Base-by-base conservation (phyloP, 2,888 invertebrate genomes). In the Lottia scabra region DNA sequence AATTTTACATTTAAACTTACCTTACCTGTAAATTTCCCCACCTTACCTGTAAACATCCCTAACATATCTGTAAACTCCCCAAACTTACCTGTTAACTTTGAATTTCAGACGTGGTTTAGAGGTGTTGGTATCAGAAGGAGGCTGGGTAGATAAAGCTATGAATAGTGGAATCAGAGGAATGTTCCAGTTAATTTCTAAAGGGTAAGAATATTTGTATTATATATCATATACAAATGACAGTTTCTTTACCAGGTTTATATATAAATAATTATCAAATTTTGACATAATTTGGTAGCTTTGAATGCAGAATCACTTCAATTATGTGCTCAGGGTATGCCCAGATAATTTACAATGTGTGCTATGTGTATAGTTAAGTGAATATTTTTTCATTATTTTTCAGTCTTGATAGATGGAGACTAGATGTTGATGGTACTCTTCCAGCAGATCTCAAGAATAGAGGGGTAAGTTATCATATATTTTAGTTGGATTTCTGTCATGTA, bases 111-210 rank as follows among this genome's bases (percentile, higher is more conserved):
- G 87, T 69, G 88, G 87, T 5, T 67, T 89, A 45, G 83, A 87
- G 46, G 85, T 87, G 76, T 78, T 90, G 63, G 78, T 90, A 67
- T 82, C 83, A 26, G 82, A 82, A 15, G 85, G 83, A 63, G 89
- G 89, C 30, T 90, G 90, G 89, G 87, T 89, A 5, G 89, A 90
- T 77, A 85, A 81, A 72, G 85, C 86, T 30, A 89, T 87, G 84
- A 85, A 86, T 0, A 79, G 87, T 43, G 90, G 90, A 5, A 75
- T 87, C 30, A 75, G 80, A 56, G 89, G 89, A n/a, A 88, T 89
- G 84, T 87, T 89, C 69, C 82, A 88, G 70, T 56, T 56, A 48
- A 90, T 91, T 67, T 76, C 74, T n/a, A 83, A 86, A 82, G 90
- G 90, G 89, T 90, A 82, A 65, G 83, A 71, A 27, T 10, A n/a